Base-by-base conservation (phyloP, 2,797 vertebrate species). In the Toxotes lorentzi region DNA sequence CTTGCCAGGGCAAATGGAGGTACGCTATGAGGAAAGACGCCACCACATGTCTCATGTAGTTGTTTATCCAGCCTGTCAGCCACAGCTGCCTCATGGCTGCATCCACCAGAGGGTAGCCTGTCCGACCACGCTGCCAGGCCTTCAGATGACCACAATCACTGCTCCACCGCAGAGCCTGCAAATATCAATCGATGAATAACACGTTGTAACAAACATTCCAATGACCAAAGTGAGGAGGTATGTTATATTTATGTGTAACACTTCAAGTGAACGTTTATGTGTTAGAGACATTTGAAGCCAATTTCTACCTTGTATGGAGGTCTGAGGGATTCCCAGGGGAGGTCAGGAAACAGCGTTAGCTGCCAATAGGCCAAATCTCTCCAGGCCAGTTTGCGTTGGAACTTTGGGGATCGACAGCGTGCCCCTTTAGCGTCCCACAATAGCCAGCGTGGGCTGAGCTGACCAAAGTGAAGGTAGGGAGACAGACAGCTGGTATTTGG, bases 61-160 rank as follows among this genome's bases (percentile, higher is more conserved):
- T 95, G 91, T 94, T 95, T 91, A 94, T 94, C 94, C 94, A 95
- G 61, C 94, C 95, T 0, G 93, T 94, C 47, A 93, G 82, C 92
- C 94, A 95, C 75, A 95, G 92, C 85, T 95, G 94, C 86, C 93
- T 94, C 94, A 95, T 95, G 54, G 92, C 94, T n/a, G 94, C 94
- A 4, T 95, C 94, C 32, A 94, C 94, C 71, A 95, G 84, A 10
- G 94, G 93, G 81, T 94, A 95, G 45, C 93, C 94, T 2, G 93
- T 96, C 50, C 6, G 62, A 27, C 94, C 94, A 38, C 58, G 84
- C 90, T 95, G 94, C 94, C 95, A 95, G 6, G 93, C 94, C 79
- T 89, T 91, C 43, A 95, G 86, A 78, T 94, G 91, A 23, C 65
- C 41, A 14, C 38, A 43, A 41, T 94, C 86, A 48, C 45, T 86